These are phyloP conservation scores for Idaea dimidiata DNA, from an alignment of 2,888 invertebrate species.

Conservation along the genomic window DNA sequence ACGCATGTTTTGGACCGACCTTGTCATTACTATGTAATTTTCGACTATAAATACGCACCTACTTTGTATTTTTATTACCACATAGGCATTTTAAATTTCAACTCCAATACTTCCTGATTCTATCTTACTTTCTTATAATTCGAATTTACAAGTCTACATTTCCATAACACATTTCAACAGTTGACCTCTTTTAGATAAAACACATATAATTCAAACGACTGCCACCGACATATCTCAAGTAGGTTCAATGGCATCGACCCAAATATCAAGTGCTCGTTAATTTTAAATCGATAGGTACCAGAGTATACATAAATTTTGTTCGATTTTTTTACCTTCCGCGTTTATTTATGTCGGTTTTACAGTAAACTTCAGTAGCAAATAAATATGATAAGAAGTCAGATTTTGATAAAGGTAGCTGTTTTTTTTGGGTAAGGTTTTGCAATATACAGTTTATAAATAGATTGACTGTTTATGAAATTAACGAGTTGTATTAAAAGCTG, in stretches of 20 bases:
- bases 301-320: slow-evolving; percentile 38
- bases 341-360: slow-evolving; percentile 14
- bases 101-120: background rate
- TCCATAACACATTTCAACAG: slow-evolving; percentile 13
- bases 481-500: no score
- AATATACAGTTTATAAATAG: no score
- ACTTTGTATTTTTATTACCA: background rate
- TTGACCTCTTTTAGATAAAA: slow-evolving; percentile 27
- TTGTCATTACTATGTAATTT: slow-evolving; percentile 1
- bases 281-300: slow-evolving; percentile 45
- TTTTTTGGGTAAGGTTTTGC: background rate
- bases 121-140: background rate
- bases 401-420: slow-evolving; percentile 10
- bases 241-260: slow-evolving; percentile 59
- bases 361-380: slow-evolving; percentile 11
- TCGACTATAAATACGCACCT: background rate
- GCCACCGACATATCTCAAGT: slow-evolving; percentile 50
- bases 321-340: slow-evolving; percentile 31
- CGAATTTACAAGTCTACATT: background rate
- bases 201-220: slow-evolving; percentile 38
- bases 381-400: slow-evolving; percentile 21
- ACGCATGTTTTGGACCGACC: background rate
- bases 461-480: no score
- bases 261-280: slow-evolving; percentile 54
- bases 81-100: background rate